Conservation (phyloP, 2,113 vertebrate genomes). For the Scortum barcoo region DNA sequence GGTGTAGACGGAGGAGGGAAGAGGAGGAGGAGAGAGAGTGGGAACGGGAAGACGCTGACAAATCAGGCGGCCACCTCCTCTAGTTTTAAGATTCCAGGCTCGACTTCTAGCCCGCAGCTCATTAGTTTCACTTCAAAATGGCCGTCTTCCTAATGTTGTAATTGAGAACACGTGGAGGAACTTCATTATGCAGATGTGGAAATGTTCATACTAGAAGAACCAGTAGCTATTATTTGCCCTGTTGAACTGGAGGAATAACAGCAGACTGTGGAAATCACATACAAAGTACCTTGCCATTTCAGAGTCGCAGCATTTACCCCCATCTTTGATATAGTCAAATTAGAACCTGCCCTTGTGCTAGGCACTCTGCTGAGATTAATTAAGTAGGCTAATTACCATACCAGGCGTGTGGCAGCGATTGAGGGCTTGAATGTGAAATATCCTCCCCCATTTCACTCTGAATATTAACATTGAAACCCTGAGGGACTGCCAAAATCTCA, state of each 20-base stretch:
- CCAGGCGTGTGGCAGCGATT: slow-evolving; percentile 77
- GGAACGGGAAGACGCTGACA: slow-evolving; percentile 41
- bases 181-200: slow-evolving; percentile 55
- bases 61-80: slow-evolving; percentile 52
- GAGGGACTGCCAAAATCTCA: slow-evolving; percentile 77
- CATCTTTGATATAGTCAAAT: slow-evolving; percentile 75
- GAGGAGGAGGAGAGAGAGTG: slow-evolving; percentile 5
- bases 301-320: slow-evolving; percentile 57
- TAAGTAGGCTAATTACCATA: slow-evolving; percentile 83
- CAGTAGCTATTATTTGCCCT: slow-evolving; percentile 31
- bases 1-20: background rate
- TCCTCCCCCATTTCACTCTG: slow-evolving; percentile 81
- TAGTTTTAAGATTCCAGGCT: slow-evolving; percentile 69
- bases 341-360: slow-evolving; percentile 78
- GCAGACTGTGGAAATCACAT: slow-evolving; percentile 36
- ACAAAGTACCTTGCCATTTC: slow-evolving; percentile 46
- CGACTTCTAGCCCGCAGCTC: slow-evolving; percentile 55
- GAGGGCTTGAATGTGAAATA: slow-evolving; percentile 80
- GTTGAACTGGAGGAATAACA: slow-evolving; percentile 27
- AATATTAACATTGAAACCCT: slow-evolving; percentile 81
- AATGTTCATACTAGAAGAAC: slow-evolving; percentile 34
- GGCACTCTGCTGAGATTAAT: slow-evolving; percentile 82
- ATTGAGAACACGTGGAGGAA: slow-evolving; percentile 76
- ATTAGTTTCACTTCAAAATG: slow-evolving; percentile 79
- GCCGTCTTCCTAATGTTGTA: slow-evolving; percentile 71